Base-by-base conservation (phyloP, 1,140 invertebrate species). In the Atta cephalotes region DNA sequence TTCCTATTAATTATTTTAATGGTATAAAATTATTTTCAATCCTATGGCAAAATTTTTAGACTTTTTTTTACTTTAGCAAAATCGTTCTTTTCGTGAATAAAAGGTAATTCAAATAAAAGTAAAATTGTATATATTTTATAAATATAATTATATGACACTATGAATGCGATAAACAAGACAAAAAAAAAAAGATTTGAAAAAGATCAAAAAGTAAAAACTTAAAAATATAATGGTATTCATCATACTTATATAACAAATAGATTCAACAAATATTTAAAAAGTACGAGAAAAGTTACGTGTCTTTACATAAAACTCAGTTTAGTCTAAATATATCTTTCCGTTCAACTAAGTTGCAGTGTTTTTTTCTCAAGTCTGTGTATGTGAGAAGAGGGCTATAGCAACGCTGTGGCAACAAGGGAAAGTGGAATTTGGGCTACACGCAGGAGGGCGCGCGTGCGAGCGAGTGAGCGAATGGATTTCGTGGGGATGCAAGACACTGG, bases 401-500 rank as follows among this genome's bases (percentile, higher is more conserved):
- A 76, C 10, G 56, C 25, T 84, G 39, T 74, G n/a, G 56, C 63
- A 81, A 85, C 62, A n/a, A 87, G 65, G 68, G 85, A 81, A 81
- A 86, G 49, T 65, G 63, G 28, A 68, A 79, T 86, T 79, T 79
- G 49, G 65, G 65, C 74, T 58, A 49, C 53, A 86, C 49, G 76
- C 35, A 58, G 28, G 31, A 85, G 14, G 45, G 35, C 39, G n/a
- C 58, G 70, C 56, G 25, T 0, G 70, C 56, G 58, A 28, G 31
- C 16, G 35, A n/a, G 66, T 18, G n/a, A 31, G 51, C 35, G n/a
- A 72, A 72, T 45, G 25, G 70, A 72, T 82, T 84, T 84, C 70
- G 70, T 51, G 68, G 66, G 49, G 39, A 84, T 84, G 70, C 45
- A 51, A 62, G 39, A 84, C 70, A 63, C 70, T 76, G 72, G 70